A percentile compares a stretch with the other conserved stretches of the same genome.
These are phyloP conservation scores for zebrafish (Danio rerio) DNA, from an alignment of 2,113 vertebrate genomes.

Conservation along the genomic window GRCz12tu NC_133176.1:36908001-36908500, in stretches of 20 bases:
- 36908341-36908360: no score
- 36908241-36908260: neutral
- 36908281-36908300: no score
- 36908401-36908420: no score
- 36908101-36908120: constrained; percentile 12
- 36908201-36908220: neutral
- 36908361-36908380: no score
- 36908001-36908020: constrained; percentile 26
- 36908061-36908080: neutral
- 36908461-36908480: no score
- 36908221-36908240: neutral
- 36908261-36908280: neutral
- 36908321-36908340: no score
- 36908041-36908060: constrained; percentile 1
- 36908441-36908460: no score
- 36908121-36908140: neutral
- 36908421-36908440: no score
- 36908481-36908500: no score
- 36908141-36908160: constrained; percentile 1
- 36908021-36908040: constrained; percentile 52
- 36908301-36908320: no score
- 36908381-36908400: no score
- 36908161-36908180: constrained; percentile 19
- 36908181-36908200: neutral
- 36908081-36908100: constrained; percentile 10